Evolutionary conservation across 2,888 invertebrate genomes (phyloP).

Genomic region (Machimus rusticus): DNA sequence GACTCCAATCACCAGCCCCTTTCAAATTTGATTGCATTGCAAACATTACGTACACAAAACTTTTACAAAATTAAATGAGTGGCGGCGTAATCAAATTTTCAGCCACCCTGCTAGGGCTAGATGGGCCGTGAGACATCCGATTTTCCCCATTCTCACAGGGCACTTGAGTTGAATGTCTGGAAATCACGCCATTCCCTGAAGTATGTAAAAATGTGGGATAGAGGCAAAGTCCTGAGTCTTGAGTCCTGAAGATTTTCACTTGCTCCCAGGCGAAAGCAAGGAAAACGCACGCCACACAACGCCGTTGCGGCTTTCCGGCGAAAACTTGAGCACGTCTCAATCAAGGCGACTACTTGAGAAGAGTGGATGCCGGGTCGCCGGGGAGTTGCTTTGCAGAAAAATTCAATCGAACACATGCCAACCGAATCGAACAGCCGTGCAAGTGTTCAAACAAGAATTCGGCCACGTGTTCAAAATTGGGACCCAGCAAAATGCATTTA

Average conservation of each 20-base stretch:
- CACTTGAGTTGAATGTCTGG: neutral
- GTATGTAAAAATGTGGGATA: neutral
- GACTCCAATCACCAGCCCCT: neutral
- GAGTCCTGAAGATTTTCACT: conserved; percentile 5
- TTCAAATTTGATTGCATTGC: neutral
- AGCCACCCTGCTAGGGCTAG: neutral
- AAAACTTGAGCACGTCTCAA: conserved; percentile 22
- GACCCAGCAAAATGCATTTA: conserved; percentile 18
- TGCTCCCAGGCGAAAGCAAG: neutral
- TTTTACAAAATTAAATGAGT: conserved; percentile 14
- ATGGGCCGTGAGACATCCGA: conserved; percentile 17
- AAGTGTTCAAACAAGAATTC: conserved; percentile 42
- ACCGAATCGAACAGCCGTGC: neutral
- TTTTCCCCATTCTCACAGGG: neutral
- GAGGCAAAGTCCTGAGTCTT: no score
- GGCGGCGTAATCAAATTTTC: neutral
- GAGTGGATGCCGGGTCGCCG: neutral
- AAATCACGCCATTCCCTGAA: conserved; percentile 1
- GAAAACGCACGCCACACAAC: neutral
- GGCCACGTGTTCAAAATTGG: conserved; percentile 47
- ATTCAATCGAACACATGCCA: conserved; percentile 28
- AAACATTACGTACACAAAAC: neutral
- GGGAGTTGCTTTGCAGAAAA: neutral
- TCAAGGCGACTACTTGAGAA: neutral
- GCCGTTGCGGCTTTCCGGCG: neutral